phyloP scores from a whole-genome alignment of 2,888 invertebrate genomes.

The Orchesella flavescens region DNA sequence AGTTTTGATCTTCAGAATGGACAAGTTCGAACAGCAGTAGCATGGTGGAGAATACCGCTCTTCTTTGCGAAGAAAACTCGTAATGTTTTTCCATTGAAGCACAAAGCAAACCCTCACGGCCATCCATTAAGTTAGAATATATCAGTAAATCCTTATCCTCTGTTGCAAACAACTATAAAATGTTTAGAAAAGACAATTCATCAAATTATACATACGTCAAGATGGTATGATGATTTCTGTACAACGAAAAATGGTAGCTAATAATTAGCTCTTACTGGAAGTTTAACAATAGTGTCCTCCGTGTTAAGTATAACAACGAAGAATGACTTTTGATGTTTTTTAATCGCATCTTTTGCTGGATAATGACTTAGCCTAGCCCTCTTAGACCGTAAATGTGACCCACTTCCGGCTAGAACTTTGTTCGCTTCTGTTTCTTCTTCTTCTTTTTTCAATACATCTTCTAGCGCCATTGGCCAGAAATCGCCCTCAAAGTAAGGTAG shows the following conservation, averaged over 20 bases:
- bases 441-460: constrained; percentile 99
- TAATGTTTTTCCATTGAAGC: constrained; percentile 98
- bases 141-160: constrained; percentile 96
- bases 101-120: constrained; percentile 97
- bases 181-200: too few species aligned
- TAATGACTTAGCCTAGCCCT: constrained; percentile 37
- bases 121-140: constrained; percentile 99
- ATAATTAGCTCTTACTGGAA: constrained; percentile 10
- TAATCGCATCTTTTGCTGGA: constrained; percentile 43
- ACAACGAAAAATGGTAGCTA: too few species aligned
- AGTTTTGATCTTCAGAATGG: constrained; percentile 97
- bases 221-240: too few species aligned
- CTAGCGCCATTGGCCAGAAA: constrained; percentile 99
- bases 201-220: too few species aligned
- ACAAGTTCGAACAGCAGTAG: constrained; percentile 98
- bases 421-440: constrained; percentile 31
- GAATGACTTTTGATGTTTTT: constrained; percentile 52
- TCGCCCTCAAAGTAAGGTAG: constrained; percentile 98
- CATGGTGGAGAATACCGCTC: constrained; percentile 96
- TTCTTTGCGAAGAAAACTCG: constrained; percentile 95
- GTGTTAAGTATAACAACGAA: constrained; percentile 49
- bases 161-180: constrained; percentile 81
- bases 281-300: background rate
- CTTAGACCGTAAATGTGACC: constrained; percentile 31
- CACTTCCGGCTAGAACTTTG: background rate